These are phyloP conservation scores for Dendrophyllia cribrosa DNA, from an alignment of 64 coral and sea anemone genomes.

Conservation along the genomic window DNA sequence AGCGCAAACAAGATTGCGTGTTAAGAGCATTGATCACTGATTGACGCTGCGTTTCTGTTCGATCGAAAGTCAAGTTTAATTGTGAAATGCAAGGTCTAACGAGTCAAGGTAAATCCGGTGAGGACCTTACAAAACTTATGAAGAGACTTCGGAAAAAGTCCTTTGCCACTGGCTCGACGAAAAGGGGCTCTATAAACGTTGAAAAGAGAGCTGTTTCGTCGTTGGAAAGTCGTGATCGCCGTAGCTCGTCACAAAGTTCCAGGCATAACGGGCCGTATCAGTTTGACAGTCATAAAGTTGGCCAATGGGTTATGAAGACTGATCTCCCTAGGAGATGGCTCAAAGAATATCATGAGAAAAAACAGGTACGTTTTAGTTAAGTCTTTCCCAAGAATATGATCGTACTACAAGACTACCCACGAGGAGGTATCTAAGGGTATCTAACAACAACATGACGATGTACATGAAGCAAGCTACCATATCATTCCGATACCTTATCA, in stretches of 20 bases:
- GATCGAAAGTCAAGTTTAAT: neutral
- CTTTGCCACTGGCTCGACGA: neutral
- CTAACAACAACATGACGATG: neutral
- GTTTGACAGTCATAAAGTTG: neutral
- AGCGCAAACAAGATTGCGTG: neutral
- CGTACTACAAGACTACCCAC: too few relatives aligned
- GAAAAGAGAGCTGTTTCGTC: neutral
- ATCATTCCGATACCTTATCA: too few relatives aligned
- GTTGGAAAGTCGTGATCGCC: neutral
- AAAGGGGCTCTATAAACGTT: neutral
- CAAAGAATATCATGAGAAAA: constrained; percentile 29
- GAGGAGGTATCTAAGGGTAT: neutral
- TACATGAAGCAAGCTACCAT: neutral
- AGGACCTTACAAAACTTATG: neutral
- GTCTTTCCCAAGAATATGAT: too few relatives aligned
- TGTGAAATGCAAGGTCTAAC: constrained; percentile 7
- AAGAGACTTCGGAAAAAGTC: constrained; percentile 13
- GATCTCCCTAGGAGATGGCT: constrained; percentile 29
- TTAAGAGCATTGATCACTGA: neutral
- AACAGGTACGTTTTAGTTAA: neutral
- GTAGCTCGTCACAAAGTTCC: neutral
- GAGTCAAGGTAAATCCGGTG: neutral
- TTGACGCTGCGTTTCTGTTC: neutral
- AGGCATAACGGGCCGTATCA: neutral
- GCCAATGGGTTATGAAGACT: neutral